These are phyloP conservation scores for Brachyrhaphis roseni DNA, from an alignment of 2,797 vertebrate species.

Conservation along the genomic window DNA sequence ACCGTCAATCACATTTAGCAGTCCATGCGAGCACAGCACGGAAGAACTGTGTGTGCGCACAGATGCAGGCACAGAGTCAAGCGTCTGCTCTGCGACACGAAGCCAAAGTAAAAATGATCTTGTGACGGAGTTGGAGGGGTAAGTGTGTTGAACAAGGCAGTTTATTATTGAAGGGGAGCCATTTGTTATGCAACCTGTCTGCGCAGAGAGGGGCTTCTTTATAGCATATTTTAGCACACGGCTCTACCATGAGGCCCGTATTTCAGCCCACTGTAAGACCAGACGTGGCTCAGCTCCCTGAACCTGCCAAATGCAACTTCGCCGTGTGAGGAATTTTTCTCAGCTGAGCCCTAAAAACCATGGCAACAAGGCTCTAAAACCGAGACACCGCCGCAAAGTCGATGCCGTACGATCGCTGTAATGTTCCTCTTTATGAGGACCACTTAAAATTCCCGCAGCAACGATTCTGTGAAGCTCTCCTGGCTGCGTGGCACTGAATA, in stretches of 20 bases:
- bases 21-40: slow-evolving; percentile 17
- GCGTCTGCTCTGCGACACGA: slow-evolving; percentile 37
- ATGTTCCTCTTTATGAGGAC: slow-evolving; percentile 54
- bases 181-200: slow-evolving; percentile 52
- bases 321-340: slow-evolving; percentile 52
- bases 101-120: slow-evolving; percentile 58
- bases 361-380: slow-evolving; percentile 51
- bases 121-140: slow-evolving; percentile 43
- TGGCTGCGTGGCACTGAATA: slow-evolving; percentile 24
- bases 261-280: slow-evolving; percentile 31
- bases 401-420: slow-evolving; percentile 32
- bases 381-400: slow-evolving; percentile 21
- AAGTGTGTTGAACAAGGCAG: slow-evolving; percentile 38
- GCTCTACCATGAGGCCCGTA: slow-evolving; percentile 9
- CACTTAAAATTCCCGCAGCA: slow-evolving; percentile 56
- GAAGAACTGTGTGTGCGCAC: not conserved
- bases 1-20: slow-evolving; percentile 29
- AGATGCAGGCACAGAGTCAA: slow-evolving; percentile 32
- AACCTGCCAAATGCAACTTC: slow-evolving; percentile 48
- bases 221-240: slow-evolving; percentile 15
- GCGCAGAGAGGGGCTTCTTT: slow-evolving; percentile 9
- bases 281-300: slow-evolving; percentile 17
- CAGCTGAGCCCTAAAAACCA: slow-evolving; percentile 57
- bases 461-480: slow-evolving; percentile 33
- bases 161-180: slow-evolving; percentile 38